phyloP scores from a whole-genome alignment of 2,797 vertebrate genomes.

The Mormyrops boulengeri region DNA sequence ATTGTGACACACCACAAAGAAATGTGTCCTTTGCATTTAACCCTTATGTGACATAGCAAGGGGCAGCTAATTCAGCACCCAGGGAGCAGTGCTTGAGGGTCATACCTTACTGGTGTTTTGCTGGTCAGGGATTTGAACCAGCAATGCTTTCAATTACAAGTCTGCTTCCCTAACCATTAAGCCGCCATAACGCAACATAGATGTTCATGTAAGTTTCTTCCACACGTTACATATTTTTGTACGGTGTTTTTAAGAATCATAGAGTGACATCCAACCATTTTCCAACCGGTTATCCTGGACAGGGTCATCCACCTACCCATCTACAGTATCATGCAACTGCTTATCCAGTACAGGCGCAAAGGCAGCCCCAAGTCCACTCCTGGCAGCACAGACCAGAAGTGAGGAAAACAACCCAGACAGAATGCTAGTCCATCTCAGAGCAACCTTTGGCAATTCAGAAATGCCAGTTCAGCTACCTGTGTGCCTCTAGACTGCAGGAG shows the following conservation, averaged over 20 bases:
- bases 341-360: background rate
- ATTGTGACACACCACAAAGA: background rate
- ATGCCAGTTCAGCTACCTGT: background rate
- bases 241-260: background rate
- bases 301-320: background rate
- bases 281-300: background rate
- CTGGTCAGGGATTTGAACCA: background rate
- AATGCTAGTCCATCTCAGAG: background rate
- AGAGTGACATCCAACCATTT: background rate
- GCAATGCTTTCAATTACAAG: background rate
- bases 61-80: background rate
- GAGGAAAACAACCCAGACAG: background rate
- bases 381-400: background rate
- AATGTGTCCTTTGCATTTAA: background rate
- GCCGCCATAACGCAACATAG: background rate
- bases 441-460: background rate
- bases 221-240: background rate
- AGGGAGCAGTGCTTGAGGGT: too few species aligned
- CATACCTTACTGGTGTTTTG: background rate
- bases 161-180: background rate
- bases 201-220: background rate
- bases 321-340: background rate
- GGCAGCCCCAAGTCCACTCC: background rate
- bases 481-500: background rate
- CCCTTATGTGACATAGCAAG: background rate